A percentile compares a stretch with the other conserved stretches of the same genome.
Evolutionary conservation across 2,113 vertebrate species (phyloP).

Genomic region (Dromiciops gliroides): DNA sequence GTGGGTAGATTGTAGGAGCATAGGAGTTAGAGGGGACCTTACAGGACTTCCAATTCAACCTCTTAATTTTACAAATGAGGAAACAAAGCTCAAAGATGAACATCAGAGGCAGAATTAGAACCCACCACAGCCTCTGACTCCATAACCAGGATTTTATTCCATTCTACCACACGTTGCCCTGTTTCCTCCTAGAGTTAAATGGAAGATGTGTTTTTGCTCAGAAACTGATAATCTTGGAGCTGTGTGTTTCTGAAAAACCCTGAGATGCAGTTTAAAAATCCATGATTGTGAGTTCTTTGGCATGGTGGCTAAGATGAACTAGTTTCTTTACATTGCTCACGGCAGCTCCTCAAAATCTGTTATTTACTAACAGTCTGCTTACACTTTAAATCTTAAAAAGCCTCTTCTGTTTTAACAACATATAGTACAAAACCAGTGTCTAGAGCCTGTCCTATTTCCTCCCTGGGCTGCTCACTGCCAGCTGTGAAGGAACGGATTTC

Average conservation of each 20-base stretch:
- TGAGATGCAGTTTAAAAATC: constrained; percentile 31
- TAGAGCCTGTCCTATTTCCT: not conserved
- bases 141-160: not conserved
- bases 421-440: constrained; percentile 17
- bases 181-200: not conserved
- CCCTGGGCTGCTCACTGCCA: constrained; percentile 20
- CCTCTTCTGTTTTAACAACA: not conserved
- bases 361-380: not conserved
- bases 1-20: not conserved
- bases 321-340: constrained; percentile 1
- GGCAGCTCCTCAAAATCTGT: not conserved
- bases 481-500: constrained; percentile 35
- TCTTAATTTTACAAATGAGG: not conserved
- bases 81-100: not conserved
- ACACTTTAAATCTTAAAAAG: constrained; percentile 19
- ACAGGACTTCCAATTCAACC: not conserved
- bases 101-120: not conserved
- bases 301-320: constrained; percentile 26
- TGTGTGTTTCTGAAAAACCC: constrained; percentile 5
- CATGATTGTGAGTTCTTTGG: not conserved
- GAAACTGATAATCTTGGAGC: not conserved
- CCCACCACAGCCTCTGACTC: not conserved
- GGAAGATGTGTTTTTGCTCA: constrained; percentile 22
- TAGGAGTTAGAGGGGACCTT: not conserved
- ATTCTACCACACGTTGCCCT: not conserved